These are phyloP conservation scores for Daktulosphaira vitifoliae DNA, from an alignment of 1,140 invertebrate genomes.

Conservation along the genomic window DNA sequence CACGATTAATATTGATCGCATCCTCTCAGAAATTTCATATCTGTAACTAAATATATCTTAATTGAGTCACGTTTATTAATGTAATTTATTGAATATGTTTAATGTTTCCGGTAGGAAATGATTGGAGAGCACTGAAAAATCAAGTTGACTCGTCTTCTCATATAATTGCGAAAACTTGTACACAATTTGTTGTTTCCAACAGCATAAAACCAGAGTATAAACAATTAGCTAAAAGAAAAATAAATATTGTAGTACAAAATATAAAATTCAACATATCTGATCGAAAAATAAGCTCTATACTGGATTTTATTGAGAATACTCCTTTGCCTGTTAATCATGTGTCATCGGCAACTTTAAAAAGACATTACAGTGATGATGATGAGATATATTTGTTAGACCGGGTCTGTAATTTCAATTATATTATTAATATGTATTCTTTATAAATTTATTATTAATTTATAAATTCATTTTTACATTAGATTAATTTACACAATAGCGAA, in stretches of 20 bases:
- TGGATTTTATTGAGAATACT: constrained; percentile 61
- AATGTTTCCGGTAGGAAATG: no score
- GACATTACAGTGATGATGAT: constrained; percentile 12
- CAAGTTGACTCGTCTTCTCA: constrained; percentile 66
- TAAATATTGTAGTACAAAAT: constrained; percentile 62
- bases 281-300: constrained; percentile 54
- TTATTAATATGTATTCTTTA: no score
- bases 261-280: constrained; percentile 72
- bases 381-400: not conserved
- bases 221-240: constrained; percentile 64
- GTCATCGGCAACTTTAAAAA: constrained; percentile 20
- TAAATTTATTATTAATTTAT: no score
- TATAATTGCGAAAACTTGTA: constrained; percentile 62
- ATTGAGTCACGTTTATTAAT: no score
- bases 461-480: not conserved
- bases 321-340: constrained; percentile 46
- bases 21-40: no score
- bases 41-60: no score
- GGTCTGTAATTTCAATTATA: not conserved
- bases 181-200: constrained; percentile 61
- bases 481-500: not conserved
- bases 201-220: constrained; percentile 68
- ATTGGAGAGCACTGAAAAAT: constrained; percentile 63
- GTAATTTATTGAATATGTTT: no score
- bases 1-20: no score